Conservation (phyloP, 2,888 invertebrate species). For the Prionchulus punctatus region DNA sequence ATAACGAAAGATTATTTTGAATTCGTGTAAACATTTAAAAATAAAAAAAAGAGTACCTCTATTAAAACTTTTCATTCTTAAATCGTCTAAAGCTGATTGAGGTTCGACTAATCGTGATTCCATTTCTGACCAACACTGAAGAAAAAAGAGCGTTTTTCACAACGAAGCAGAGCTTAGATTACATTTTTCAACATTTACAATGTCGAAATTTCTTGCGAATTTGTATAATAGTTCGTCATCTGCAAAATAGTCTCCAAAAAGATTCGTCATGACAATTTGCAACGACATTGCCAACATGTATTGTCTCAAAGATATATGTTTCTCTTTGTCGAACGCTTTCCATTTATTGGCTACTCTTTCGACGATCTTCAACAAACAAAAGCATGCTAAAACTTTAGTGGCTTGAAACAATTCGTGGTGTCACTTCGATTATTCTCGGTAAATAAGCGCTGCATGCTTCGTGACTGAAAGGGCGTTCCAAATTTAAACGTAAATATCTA, state of each 20-base stretch:
- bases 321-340: background rate
- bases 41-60: background rate
- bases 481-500: background rate
- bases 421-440: conserved; percentile 3
- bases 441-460: conserved; percentile 2
- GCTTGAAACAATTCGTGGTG: background rate
- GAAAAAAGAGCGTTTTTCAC: background rate
- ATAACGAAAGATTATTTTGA: too few species aligned
- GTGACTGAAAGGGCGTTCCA: conserved; percentile 5
- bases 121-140: background rate
- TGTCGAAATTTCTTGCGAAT: background rate
- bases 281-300: background rate
- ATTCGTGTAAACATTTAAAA: too few species aligned
- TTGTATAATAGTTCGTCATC: background rate
- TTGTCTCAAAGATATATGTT: background rate
- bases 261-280: background rate
- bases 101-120: background rate
- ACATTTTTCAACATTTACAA: background rate
- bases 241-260: background rate
- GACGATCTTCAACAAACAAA: background rate
- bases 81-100: background rate
- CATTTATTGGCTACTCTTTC: background rate
- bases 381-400: background rate
- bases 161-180: too few species aligned
- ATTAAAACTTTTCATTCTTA: background rate